These are phyloP conservation scores for Drosophila trapezifrons DNA, from an alignment of 1,140 invertebrate species.

Conservation along the genomic window DNA sequence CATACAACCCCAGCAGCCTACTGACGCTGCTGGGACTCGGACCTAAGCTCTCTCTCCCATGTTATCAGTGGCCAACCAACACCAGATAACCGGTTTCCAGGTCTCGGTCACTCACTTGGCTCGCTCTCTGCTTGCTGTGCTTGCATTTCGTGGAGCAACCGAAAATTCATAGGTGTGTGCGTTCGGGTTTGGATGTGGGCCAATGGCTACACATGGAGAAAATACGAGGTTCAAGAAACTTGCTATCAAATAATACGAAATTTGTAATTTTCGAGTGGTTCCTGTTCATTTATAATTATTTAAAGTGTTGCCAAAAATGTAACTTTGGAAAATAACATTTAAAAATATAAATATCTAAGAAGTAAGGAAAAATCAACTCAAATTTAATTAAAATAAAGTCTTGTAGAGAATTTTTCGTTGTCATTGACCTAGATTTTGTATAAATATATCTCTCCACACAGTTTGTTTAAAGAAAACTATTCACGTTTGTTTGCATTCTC, in stretches of 20 bases:
- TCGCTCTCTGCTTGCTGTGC: slow-evolving; percentile 4
- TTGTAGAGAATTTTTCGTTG: no score
- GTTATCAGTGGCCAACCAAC: slow-evolving; percentile 19
- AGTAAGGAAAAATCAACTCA: no score
- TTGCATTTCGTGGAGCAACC: slow-evolving; percentile 21
- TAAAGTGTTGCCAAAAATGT: no score
- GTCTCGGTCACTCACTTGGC: neutral
- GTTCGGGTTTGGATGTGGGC: slow-evolving; percentile 14
- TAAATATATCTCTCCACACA: no score
- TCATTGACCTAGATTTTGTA: no score
- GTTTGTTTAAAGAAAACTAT: neutral
- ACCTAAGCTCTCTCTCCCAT: neutral
- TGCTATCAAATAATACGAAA: neutral
- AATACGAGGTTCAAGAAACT: neutral
- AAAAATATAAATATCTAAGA: no score
- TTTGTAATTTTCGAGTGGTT: neutral
- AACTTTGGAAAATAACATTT: no score
- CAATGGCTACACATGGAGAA: slow-evolving; percentile 27
- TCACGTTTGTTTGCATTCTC: no score
- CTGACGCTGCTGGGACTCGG: slow-evolving; percentile 6
- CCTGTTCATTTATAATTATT: no score
- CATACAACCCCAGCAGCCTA: neutral
- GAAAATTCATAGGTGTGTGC: slow-evolving; percentile 15
- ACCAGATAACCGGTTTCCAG: slow-evolving; percentile 30
- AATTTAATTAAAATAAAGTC: no score